Conservation (phyloP, 1,140 invertebrate genomes). For the Lamellibrachia luymesi region DNA sequence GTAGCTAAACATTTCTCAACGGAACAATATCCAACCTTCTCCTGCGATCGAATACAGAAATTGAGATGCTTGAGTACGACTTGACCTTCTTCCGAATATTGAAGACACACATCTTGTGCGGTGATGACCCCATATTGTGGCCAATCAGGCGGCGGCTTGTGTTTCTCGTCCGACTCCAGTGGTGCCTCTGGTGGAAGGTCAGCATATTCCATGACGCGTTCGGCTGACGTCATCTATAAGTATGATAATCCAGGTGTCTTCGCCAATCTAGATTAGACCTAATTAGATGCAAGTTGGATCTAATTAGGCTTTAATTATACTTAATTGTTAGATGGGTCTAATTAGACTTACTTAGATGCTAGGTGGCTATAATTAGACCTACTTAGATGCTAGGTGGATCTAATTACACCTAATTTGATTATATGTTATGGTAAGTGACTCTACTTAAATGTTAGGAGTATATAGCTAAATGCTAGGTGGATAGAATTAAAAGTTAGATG, state of each 20-base stretch:
- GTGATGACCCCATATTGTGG: conserved; percentile 18
- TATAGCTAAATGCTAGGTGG: no score
- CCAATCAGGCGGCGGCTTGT: conserved; percentile 16
- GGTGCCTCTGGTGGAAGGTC: conserved; percentile 68
- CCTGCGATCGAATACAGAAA: conserved; percentile 19
- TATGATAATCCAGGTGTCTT: not conserved
- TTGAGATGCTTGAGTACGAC: conserved; percentile 16
- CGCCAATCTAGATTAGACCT: no score
- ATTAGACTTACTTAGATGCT: no score
- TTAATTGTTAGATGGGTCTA: no score
- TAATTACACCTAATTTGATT: no score
- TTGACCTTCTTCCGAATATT: conserved; percentile 19
- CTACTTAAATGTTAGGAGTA: no score
- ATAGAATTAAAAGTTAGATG: no score
- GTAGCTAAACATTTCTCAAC: not conserved
- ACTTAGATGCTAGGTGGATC: no score
- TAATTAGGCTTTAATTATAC: no score
- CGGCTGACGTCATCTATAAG: conserved; percentile 69
- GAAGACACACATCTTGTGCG: conserved; percentile 19
- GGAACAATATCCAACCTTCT: conserved; percentile 22
- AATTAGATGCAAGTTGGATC: no score
- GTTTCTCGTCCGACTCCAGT: not conserved
- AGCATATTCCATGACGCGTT: conserved; percentile 94
- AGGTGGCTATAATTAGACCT: no score
- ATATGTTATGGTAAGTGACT: no score